Base-by-base conservation (phyloP, 2,888 invertebrate species). In the Drosophila meridionalis region DNA sequence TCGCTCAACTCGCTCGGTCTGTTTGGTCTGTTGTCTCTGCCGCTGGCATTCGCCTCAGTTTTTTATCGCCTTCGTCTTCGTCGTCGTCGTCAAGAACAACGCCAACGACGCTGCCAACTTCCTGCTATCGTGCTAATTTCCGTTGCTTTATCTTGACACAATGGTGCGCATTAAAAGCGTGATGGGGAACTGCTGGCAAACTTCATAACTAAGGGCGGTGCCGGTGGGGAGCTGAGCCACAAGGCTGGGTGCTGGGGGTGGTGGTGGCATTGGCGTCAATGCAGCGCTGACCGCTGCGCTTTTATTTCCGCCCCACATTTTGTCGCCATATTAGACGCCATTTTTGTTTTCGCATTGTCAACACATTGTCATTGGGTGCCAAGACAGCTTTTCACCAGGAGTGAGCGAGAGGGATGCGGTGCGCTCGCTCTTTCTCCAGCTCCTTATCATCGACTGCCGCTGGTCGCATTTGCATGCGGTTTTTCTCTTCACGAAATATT, bases 61-160 rank as follows among this genome's bases (percentile, higher is more conserved):
- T 59, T 60, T 82, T 80, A 69, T 69, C 69, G 70, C 69, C 72
- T 64, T 78, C 58, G 67, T 60, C 67, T 62, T 73, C 40, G 60
- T 36, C 60, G 14, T 72, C 50, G 77, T 66, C 76, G 69, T 67
- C 74, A 78, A 83, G 84, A 86, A 86, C 83, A 86, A 87, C 89
- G 83, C 73, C 89, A 83, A 86, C 81, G 87, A 76, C 85, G 87
- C 83, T 90, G 82, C 76, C 86, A 84, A 88, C 92, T 91, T 92
- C 91, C 92, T 91, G 92, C 92, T 91, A 92, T 92, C 92, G 92
- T 91, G 92, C 91, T 92, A 92, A 92, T 92, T 92, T 92, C 91
- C 91, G 92, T 89, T 92, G 83, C 91, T 92, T 92, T 92, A 92
- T 92, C 91, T 92, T 91, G 91, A 91, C 92, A 92, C 91, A 92